Evolutionary conservation across 2,888 invertebrate species (phyloP).

Genomic region (Allacma fusca): DNA sequence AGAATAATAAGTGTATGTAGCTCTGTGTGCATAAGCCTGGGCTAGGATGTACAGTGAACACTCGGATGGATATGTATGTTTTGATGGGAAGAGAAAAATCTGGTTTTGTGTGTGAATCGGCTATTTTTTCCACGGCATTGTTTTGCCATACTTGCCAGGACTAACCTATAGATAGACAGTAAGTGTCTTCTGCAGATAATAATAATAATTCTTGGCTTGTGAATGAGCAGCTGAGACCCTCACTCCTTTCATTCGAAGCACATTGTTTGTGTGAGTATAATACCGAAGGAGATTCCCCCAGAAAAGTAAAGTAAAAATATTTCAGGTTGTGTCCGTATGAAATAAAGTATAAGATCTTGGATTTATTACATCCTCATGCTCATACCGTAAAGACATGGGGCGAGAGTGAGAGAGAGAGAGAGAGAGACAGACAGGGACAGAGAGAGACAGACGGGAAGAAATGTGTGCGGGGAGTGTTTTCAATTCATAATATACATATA

Average conservation of each 20-base stretch:
- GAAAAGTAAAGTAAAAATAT: not conserved
- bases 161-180: not conserved
- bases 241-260: too few species aligned
- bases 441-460: too few species aligned
- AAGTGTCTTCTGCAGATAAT: constrained; percentile 1
- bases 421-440: not conserved
- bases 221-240: constrained; percentile 3
- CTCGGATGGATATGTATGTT: too few species aligned
- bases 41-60: too few species aligned
- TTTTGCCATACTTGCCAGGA: constrained; percentile 1
- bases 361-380: constrained; percentile 16
- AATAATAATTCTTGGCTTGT: constrained; percentile 4
- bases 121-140: not conserved
- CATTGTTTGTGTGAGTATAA: too few species aligned
- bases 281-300: not conserved
- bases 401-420: not conserved
- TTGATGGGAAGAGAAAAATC: constrained; percentile 6
- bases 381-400: not conserved
- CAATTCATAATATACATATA: too few species aligned
- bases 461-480: too few species aligned
- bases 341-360: not conserved
- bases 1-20: too few species aligned
- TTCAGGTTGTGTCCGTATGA: not conserved
- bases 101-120: constrained; percentile 10
- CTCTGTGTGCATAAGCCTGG: too few species aligned